Evolutionary conservation across 2,888 invertebrate genomes (phyloP).

Genomic region (Hedychridium roseum): DNA sequence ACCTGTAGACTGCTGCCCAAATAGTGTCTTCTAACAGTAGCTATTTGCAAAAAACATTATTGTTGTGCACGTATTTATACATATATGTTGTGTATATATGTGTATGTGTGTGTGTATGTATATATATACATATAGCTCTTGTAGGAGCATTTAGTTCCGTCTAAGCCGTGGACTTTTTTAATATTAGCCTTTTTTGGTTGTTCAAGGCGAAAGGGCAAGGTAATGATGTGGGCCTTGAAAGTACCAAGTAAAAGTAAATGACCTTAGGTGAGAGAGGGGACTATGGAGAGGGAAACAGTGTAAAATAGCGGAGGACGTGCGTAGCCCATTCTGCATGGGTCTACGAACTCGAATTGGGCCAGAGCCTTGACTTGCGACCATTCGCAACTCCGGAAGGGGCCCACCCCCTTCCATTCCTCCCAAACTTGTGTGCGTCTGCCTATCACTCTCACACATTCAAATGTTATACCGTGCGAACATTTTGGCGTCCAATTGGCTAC

Average conservation of each 20-base stretch:
- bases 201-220: conserved; percentile 22
- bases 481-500: no score
- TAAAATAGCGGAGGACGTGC: conserved; percentile 5
- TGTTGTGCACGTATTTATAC: no score
- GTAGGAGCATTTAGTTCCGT: no score
- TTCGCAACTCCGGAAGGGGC: conserved; percentile 17
- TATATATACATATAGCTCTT: no score
- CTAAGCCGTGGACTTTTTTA: conserved; percentile 9
- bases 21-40: no score
- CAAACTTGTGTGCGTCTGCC: not conserved
- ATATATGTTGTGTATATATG: no score
- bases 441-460: no score
- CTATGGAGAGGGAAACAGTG: conserved; percentile 1
- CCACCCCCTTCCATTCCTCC: conserved; percentile 5
- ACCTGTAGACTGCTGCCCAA: no score
- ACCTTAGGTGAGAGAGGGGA: conserved; percentile 44
- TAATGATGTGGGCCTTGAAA: conserved; percentile 43
- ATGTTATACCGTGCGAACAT: no score
- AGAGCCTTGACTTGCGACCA: conserved; percentile 47
- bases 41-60: no score
- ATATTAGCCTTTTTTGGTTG: no score
- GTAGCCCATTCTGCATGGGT: conserved; percentile 49
- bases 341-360: conserved; percentile 57
- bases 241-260: conserved; percentile 58
- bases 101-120: no score